A percentile compares a stretch with the other conserved stretches of the same genome.
Conservation (phyloP, 2,797 vertebrate species). For the Choloepus didactylus region DNA sequence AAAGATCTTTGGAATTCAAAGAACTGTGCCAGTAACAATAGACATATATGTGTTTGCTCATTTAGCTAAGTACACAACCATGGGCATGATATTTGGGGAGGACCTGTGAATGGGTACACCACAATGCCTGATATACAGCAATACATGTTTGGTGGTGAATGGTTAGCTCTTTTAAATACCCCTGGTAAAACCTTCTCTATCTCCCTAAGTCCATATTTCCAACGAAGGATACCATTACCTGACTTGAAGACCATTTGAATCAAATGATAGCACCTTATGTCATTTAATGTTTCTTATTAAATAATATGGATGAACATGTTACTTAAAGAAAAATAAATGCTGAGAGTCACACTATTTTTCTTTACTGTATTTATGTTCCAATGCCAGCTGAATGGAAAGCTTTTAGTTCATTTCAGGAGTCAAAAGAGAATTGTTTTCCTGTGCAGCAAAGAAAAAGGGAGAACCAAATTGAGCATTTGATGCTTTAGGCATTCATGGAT, state of each 20-base stretch:
- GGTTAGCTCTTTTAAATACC: conserved; percentile 22
- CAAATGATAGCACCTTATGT: background rate
- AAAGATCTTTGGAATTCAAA: conserved; percentile 44
- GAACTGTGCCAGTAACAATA: background rate
- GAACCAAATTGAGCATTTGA: conserved; percentile 41
- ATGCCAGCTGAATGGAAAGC: background rate
- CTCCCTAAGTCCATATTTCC: background rate
- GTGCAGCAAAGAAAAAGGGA: conserved; percentile 25
- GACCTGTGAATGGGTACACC: background rate
- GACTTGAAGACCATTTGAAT: conserved; percentile 6
- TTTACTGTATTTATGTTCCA: background rate
- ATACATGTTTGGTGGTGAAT: background rate
- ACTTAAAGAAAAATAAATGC: conserved; percentile 57
- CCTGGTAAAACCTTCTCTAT: background rate
- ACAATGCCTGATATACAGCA: background rate
- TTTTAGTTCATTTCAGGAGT: conserved; percentile 43
- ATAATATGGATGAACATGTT: background rate
- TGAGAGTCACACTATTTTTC: background rate
- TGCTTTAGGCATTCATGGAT: conserved; percentile 27
- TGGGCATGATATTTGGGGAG: background rate
- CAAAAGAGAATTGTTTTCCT: conserved; percentile 54
- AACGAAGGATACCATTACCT: conserved; percentile 5
- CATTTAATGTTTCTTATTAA: conserved; percentile 22
- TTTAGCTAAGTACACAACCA: background rate
- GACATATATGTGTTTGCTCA: background rate